These are phyloP conservation scores for Fissipunctia ypsillon DNA, from an alignment of 2,888 invertebrate species.

Conservation along the genomic window DNA sequence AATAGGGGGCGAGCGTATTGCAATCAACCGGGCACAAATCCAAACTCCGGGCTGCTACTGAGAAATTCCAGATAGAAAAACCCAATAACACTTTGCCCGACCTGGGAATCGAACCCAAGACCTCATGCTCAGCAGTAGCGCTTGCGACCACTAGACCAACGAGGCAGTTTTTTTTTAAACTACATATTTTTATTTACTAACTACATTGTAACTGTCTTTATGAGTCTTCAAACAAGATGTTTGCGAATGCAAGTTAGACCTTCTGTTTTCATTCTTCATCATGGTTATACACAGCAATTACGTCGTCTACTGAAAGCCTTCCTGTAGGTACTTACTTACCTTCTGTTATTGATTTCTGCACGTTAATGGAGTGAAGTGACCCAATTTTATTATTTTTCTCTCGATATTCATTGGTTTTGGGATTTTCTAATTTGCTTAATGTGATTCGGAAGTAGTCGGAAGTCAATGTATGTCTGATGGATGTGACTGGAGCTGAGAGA, in stretches of 20 bases:
- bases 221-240: neutral
- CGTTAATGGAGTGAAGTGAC: constrained; percentile 74
- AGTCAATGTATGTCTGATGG: neutral
- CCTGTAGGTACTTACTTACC: constrained; percentile 66
- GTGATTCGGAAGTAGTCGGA: constrained; percentile 31
- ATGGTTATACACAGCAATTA: constrained; percentile 69
- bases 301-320: constrained; percentile 70
- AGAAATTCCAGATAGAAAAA: too few relatives aligned
- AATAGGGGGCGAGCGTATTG: too few relatives aligned
- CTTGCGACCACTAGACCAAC: too few relatives aligned
- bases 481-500: constrained; percentile 10
- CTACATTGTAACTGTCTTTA: too few relatives aligned
- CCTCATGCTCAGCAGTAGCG: too few relatives aligned
- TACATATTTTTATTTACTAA: too few relatives aligned
- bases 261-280: constrained; percentile 20
- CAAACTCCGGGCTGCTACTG: too few relatives aligned
- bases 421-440: constrained; percentile 55
- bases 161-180: too few relatives aligned
- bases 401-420: constrained; percentile 41
- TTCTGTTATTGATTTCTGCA: constrained; percentile 76
- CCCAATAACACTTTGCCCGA: too few relatives aligned
- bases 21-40: too few relatives aligned
- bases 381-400: constrained; percentile 69
- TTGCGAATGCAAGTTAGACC: constrained; percentile 2
- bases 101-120: too few relatives aligned